phyloP scores from a whole-genome alignment of 2,797 vertebrate species.

The Gambusia yucatana region DNA sequence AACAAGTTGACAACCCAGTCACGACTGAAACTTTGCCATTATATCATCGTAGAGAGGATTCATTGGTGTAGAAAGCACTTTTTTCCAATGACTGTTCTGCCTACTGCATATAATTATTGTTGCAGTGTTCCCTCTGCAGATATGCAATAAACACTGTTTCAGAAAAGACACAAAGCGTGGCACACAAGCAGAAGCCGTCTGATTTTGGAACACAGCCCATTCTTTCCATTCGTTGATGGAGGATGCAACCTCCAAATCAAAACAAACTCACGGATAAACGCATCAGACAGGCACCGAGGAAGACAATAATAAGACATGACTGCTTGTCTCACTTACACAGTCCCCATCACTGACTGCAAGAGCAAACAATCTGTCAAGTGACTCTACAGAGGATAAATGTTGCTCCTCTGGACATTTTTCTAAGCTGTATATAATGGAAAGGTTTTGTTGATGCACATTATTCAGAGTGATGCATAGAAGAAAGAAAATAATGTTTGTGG shows the following conservation, averaged over 20 bases:
- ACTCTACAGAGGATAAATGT: constrained; percentile 41
- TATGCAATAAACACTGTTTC: neutral
- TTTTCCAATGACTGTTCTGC: neutral
- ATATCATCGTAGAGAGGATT: neutral
- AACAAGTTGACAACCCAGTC: neutral
- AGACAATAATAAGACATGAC: constrained; percentile 25
- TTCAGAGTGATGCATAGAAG: constrained; percentile 20
- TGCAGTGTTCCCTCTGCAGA: neutral
- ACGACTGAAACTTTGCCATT: neutral
- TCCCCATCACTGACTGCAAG: neutral
- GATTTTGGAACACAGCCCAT: neutral
- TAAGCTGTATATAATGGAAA: neutral
- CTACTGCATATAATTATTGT: neutral
- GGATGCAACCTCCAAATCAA: neutral
- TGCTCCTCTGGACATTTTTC: constrained; percentile 18
- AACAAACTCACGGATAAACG: constrained; percentile 4
- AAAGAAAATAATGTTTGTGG: constrained; percentile 1
- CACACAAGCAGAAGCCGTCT: neutral
- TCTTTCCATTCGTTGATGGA: neutral
- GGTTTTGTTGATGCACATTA: constrained; percentile 12
- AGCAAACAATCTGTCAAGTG: constrained; percentile 34
- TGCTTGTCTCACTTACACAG: constrained; percentile 24
- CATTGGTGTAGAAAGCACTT: neutral
- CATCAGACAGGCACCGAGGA: constrained; percentile 19
- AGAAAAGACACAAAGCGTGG: neutral